Percentiles rank a stretch among this genome's conserved stretches.
Conservation (phyloP, 2,888 invertebrate species). For the Habroteleia sp. region DNA sequence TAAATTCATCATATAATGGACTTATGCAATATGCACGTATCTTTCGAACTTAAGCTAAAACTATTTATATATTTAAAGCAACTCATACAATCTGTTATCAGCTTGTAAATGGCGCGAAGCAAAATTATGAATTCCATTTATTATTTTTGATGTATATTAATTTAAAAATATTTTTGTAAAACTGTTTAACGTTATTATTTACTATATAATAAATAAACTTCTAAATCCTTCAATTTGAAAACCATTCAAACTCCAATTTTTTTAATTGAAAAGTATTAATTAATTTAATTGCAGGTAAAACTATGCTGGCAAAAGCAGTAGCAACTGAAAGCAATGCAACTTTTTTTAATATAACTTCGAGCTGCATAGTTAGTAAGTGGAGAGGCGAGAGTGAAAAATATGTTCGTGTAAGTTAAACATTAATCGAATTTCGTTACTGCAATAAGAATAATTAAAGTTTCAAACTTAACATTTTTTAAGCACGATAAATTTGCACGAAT, state of each 20-base stretch:
- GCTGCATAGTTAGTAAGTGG: constrained; percentile 97
- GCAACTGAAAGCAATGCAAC: constrained; percentile 91
- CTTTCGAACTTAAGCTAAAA: constrained; percentile 9
- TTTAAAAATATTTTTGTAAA: too few relatives aligned
- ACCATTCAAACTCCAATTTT: too few relatives aligned
- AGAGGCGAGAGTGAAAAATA: constrained; percentile 97
- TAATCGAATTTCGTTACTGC: too few relatives aligned
- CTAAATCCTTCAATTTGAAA: too few relatives aligned
- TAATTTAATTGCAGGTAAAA: constrained; percentile 85
- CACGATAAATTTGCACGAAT: too few relatives aligned
- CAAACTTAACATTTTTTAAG: too few relatives aligned
- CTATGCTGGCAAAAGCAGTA: constrained; percentile 92
- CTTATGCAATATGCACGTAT: constrained; percentile 27
- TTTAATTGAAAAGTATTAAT: too few relatives aligned
- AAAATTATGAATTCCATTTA: too few relatives aligned
- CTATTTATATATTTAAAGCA: constrained; percentile 3
- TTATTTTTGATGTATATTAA: too few relatives aligned
- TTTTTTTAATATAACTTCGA: constrained; percentile 95
- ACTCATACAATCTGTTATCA: constrained; percentile 16
- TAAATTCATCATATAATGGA: constrained; percentile 34
- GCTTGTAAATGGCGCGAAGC: not conserved
- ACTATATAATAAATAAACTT: too few relatives aligned
- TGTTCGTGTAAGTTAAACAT: constrained; percentile 85
- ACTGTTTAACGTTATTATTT: too few relatives aligned
- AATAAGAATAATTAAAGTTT: too few relatives aligned